phyloP scores from a whole-genome alignment of 1,140 invertebrate genomes.

The Bombus pascuorum region DNA sequence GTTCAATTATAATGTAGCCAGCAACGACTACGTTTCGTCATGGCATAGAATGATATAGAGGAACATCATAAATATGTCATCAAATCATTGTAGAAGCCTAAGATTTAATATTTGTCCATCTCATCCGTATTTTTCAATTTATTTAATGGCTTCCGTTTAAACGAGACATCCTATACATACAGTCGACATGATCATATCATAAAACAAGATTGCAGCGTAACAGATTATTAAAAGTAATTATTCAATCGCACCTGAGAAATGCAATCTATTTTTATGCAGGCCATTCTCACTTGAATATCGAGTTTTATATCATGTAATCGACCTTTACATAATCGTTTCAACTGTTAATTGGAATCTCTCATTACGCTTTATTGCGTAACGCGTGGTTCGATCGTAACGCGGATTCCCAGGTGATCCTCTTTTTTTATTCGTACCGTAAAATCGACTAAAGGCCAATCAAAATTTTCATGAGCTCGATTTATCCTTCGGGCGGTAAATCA shows the following conservation, averaged over 20 bases:
- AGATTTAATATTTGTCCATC: no score
- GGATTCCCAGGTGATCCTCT: not conserved
- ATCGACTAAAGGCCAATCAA: not conserved
- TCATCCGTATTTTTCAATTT: no score
- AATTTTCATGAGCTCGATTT: not conserved
- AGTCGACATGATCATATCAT: not conserved
- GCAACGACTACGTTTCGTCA: no score
- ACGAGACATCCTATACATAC: not conserved
- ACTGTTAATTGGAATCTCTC: not conserved
- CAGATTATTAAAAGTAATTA: not conserved
- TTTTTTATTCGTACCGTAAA: not conserved
- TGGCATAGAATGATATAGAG: no score
- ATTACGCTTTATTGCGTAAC: not conserved
- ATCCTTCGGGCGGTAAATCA: not conserved
- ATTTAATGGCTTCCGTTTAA: not conserved
- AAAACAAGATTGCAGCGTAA: not conserved
- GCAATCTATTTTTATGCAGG: not conserved
- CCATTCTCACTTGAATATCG: not conserved
- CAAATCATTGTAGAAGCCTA: no score
- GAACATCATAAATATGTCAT: no score
- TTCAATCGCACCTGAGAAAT: not conserved
- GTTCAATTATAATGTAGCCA: no score
- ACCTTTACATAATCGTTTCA: not conserved
- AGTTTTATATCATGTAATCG: not conserved
- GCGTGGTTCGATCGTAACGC: not conserved